Evolutionary conservation across 1,140 invertebrate species (phyloP), one percentile per base, ranked within the genome.

Genomic region (Parasteatoda tepidariorum): DNA sequence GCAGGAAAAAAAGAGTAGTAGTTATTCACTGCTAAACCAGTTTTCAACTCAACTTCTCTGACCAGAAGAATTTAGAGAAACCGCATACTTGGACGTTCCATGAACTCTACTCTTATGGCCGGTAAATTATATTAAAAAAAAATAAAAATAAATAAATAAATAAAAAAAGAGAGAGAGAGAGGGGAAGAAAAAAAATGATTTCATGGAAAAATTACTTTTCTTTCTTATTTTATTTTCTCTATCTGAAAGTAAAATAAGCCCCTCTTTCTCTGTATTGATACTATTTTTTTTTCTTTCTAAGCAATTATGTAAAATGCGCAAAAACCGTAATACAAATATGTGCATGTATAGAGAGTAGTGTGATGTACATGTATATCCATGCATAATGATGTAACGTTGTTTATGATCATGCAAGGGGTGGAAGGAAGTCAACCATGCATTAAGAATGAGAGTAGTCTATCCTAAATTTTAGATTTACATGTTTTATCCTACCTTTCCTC

Each of bases 361-460:
- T n/a, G n/a, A 48, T 48, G 9, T 4, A 18, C 18, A 48, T 48
- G 38, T 13, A 48, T 48, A 48, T 18, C 9, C 18, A 48, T 48
- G 38, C 38, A 18, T 18, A 18, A 48, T 48, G 9, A 9, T n/a
- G n/a, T 9, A 18, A 48, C 9, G 38, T 48, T 48, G 38, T 48
- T 48, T 48, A 48, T 18, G 38, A 18, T 18, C 38, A 48, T 48
- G 38, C 38, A 48, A 48, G 38, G 38, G 38, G 38, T 48, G 38
- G 38, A 48, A 18, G 26, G 28, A 57, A 22, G 31, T 34, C 71
- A 74, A 55, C 55, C 31, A 74, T 74, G 71, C 71, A 74, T 74
- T 74, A 55, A 74, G 31, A 74, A 74, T 74, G 55, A 33, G 31
- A 22, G 41, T 22, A n/a, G n/a, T 18, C 28, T 31, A 71, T 71